phyloP scores from a whole-genome alignment of 2,797 vertebrate species.

The Pachyuromys duprasi region DNA sequence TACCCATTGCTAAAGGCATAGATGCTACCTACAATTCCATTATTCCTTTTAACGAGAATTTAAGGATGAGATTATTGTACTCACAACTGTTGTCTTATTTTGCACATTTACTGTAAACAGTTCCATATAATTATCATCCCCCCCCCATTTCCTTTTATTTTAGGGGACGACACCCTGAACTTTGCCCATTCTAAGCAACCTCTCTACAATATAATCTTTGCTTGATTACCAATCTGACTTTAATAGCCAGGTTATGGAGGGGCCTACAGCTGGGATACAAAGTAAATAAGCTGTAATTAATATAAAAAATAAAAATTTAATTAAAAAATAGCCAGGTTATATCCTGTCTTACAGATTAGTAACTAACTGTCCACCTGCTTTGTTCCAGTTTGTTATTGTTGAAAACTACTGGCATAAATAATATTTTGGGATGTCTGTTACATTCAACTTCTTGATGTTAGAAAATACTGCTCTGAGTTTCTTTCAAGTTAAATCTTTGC shows the following conservation, averaged over 20 bases:
- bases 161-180: not conserved
- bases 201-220: not conserved
- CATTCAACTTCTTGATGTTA: not conserved
- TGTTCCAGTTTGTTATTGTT: not conserved
- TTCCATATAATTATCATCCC: not conserved
- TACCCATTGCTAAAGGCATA: not conserved
- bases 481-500: not conserved
- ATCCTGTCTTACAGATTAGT: conserved; percentile 7
- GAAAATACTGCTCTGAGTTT: not conserved
- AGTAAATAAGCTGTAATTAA: too few species aligned
- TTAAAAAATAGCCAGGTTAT: not conserved
- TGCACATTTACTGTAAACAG: not conserved
- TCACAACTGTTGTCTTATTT: not conserved
- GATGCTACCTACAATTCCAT: not conserved
- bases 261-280: too few species aligned
- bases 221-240: not conserved
- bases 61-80: not conserved
- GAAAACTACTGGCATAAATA: not conserved
- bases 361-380: not conserved
- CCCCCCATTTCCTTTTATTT: not conserved
- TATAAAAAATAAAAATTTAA: too few species aligned
- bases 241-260: not conserved
- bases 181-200: not conserved
- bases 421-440: not conserved
- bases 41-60: not conserved